These are phyloP conservation scores for Epizoanthus rinbou DNA, from an alignment of 92 coral and sea anemone species.

Conservation along the genomic window DNA sequence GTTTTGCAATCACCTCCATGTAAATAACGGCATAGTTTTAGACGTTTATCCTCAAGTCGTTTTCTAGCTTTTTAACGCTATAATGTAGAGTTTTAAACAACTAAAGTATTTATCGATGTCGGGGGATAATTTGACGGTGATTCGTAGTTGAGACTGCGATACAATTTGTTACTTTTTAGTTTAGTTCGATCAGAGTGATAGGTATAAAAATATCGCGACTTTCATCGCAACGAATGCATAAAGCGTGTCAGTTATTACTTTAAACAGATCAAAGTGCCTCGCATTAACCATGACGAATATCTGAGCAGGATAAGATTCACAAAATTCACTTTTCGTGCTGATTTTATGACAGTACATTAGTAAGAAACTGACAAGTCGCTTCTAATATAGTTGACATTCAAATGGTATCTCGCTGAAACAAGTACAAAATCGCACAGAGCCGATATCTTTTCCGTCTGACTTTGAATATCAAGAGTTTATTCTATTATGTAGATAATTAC, in stretches of 20 bases:
- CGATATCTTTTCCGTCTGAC: background rate
- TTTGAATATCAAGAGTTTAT: background rate
- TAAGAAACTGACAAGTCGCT: background rate
- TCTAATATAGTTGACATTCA: no score
- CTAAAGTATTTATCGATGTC: background rate
- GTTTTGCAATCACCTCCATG: constrained; percentile 26
- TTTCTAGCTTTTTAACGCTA: background rate
- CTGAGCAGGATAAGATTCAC: background rate
- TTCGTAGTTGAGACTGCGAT: background rate
- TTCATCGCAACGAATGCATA: background rate
- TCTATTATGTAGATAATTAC: background rate
- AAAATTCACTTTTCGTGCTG: background rate
- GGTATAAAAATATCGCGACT: background rate
- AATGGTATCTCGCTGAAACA: no score
- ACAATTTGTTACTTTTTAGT: background rate
- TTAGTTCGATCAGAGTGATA: background rate
- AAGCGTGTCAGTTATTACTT: background rate
- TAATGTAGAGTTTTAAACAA: constrained; percentile 19
- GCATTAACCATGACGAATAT: background rate
- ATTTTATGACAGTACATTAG: no score
- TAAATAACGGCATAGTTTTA: constrained; percentile 35
- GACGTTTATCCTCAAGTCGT: constrained; percentile 15
- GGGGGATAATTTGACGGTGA: background rate
- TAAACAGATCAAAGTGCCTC: constrained; percentile 11
- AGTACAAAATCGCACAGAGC: no score